phyloP scores from a whole-genome alignment of 1,140 invertebrate genomes.

The Drosophila persimilis region DNA sequence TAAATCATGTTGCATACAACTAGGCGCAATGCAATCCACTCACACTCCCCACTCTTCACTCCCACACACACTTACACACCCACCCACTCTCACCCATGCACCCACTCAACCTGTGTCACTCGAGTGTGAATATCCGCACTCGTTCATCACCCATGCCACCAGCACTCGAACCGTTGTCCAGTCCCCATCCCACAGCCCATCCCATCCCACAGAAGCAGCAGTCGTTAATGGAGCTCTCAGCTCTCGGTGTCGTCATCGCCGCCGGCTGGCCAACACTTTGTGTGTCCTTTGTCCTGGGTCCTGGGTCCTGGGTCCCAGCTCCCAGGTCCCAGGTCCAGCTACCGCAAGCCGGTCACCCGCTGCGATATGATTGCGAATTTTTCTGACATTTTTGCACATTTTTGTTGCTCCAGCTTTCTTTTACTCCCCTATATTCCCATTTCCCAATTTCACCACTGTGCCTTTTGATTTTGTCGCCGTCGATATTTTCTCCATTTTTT shows the following conservation, averaged over 20 bases:
- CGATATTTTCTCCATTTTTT: slow-evolving; percentile 40
- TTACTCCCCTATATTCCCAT: slow-evolving; percentile 2
- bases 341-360: slow-evolving; percentile 57
- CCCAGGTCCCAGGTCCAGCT: slow-evolving; percentile 20
- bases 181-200: slow-evolving; percentile 1
- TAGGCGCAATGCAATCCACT: slow-evolving; percentile 65
- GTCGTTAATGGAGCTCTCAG: slow-evolving; percentile 69
- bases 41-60: slow-evolving; percentile 31
- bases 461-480: slow-evolving; percentile 57
- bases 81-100: neutral
- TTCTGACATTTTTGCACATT: slow-evolving; percentile 79
- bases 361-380: slow-evolving; percentile 76
- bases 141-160: slow-evolving; percentile 57
- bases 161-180: slow-evolving; percentile 4
- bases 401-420: slow-evolving; percentile 22
- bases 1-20: slow-evolving; percentile 78
- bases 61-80: slow-evolving; percentile 11
- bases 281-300: slow-evolving; percentile 44
- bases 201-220: slow-evolving; percentile 10
- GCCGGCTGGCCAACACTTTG: slow-evolving; percentile 74
- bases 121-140: slow-evolving; percentile 80
- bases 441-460: slow-evolving; percentile 2
- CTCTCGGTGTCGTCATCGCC: slow-evolving; percentile 63
- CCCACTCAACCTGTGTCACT: slow-evolving; percentile 56
- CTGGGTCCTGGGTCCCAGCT: slow-evolving; percentile 11